Evolutionary conservation across 1,140 invertebrate genomes (phyloP), one percentile per base, ranked within the genome.

Genomic region (Meloidogyne floridensis): DNA sequence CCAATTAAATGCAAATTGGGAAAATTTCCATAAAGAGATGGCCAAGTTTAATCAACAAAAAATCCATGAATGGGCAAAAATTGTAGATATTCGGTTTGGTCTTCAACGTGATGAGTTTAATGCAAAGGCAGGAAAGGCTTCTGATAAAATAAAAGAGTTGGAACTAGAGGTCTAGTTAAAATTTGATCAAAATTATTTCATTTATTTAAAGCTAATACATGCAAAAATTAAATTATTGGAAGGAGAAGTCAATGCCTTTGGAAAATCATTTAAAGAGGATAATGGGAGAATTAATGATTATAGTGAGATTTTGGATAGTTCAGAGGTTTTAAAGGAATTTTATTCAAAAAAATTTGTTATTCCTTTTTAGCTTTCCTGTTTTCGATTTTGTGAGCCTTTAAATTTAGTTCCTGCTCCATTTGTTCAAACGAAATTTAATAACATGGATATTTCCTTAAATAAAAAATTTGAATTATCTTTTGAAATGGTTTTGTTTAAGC

Each of bases 261-360:
- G 56, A 8, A 56, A 77, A n/a, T 77, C 75, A 15, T 77, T 56
- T 32, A 77, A 56, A 6, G 75, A 77, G 32, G 56, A 77, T 69
- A 59, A 56, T 4, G 1, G 18, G 47, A 53, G 43, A 69, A 42
- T 77, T n/a, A 53, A 51, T 20, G 11, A 15, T 32, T 56, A 15
- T 56, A 53, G 56, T n/a, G 32, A 69, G 15, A 51, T 56, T 6
- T 43, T 77, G 13, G 75, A 56, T 7, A 15, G 56, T 43, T 51
- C n/a, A n/a, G 75, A 77, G 75, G 75, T 77, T 8, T n/a, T 56
- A 7, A 11, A 42, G 11, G 4, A 11, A 42, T 73, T 42, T 73
- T 73, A 11, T 47, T 11, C 13, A 1, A 76, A 76, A 54, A 76
- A 76, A 10, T 15, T 15, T 32, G 32, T 32, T 3, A 32, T 32